These are phyloP conservation scores for Agonopterix alstromeriana DNA, from an alignment of 2,888 invertebrate species.

Conservation along the genomic window DNA sequence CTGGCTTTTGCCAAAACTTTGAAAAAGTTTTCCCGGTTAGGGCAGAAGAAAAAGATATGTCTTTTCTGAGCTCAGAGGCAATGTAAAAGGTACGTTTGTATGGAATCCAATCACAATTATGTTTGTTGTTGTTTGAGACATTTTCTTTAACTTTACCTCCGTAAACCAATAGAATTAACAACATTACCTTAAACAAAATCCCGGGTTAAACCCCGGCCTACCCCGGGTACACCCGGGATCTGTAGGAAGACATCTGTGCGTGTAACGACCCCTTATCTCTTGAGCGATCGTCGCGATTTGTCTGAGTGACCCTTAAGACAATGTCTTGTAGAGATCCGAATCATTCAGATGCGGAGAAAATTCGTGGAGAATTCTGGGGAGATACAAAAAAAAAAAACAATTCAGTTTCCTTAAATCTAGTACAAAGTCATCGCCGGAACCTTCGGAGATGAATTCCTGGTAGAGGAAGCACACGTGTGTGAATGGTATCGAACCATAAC, in stretches of 20 bases:
- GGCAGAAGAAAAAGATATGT: no score
- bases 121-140: not conserved
- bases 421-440: no score
- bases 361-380: no score
- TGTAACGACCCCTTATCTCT: constrained; percentile 26
- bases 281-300: constrained; percentile 34
- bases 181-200: constrained; percentile 10
- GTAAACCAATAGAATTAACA: constrained; percentile 9
- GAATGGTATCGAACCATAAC: not conserved
- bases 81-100: not conserved
- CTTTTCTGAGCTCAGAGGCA: no score
- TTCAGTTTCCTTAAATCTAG: no score
- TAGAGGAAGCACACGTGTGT: no score
- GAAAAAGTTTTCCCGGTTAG: no score
- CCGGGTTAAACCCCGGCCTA: constrained; percentile 17
- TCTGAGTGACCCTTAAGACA: constrained; percentile 33
- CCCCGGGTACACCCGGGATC: not conserved
- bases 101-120: not conserved
- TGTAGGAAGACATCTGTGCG: constrained; percentile 25
- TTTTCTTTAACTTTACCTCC: not conserved
- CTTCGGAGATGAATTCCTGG: no score
- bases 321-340: constrained; percentile 8
- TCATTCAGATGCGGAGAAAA: not conserved
- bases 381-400: no score
- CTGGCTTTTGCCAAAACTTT: no score